phyloP scores from a whole-genome alignment of 2,113 vertebrate species.

The Barbus barbus region DNA sequence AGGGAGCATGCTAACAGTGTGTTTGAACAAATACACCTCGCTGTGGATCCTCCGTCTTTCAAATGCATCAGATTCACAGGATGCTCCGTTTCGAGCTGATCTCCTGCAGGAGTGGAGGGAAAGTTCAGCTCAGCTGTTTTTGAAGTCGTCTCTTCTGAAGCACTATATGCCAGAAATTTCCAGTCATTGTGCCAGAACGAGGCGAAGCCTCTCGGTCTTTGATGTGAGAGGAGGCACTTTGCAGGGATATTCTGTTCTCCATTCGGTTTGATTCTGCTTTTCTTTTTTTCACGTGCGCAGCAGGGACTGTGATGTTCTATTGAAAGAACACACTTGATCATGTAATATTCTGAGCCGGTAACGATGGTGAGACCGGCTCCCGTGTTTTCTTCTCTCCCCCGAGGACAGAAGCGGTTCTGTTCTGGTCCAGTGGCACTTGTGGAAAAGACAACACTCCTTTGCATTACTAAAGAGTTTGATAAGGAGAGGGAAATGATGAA shows the following conservation, averaged over 20 bases:
- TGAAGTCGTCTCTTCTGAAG: not conserved
- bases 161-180: not conserved
- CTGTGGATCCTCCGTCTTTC: not conserved
- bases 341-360: slow-evolving; percentile 8
- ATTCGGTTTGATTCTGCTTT: slow-evolving; percentile 2
- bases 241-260: not conserved
- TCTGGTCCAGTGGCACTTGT: not conserved
- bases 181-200: slow-evolving; percentile 6
- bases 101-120: not conserved
- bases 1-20: not conserved
- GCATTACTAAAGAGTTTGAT: slow-evolving; percentile 16
- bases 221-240: slow-evolving; percentile 19
- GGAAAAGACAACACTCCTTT: slow-evolving; percentile 14
- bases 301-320: not conserved
- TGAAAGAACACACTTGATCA: not conserved
- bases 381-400: not conserved
- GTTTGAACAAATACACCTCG: not conserved
- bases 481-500: not conserved
- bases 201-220: slow-evolving; percentile 1
- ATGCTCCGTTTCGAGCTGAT: not conserved
- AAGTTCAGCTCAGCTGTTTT: not conserved
- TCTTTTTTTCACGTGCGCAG: not conserved
- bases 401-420: not conserved
- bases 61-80: not conserved
- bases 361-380: not conserved